phyloP scores from a whole-genome alignment of 2,113 vertebrate genomes.

The Zeus faber region DNA sequence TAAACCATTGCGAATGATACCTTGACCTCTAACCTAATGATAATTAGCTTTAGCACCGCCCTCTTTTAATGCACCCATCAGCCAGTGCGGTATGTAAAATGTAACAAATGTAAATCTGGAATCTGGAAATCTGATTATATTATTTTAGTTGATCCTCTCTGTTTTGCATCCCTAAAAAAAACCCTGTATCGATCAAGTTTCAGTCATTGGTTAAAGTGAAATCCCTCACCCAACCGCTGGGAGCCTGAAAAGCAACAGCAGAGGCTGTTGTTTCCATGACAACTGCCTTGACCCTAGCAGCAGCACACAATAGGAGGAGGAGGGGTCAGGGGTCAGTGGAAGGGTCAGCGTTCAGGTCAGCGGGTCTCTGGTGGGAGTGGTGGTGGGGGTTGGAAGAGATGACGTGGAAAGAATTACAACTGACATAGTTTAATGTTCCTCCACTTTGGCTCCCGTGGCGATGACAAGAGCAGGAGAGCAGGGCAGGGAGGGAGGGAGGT shows the following conservation, averaged over 20 bases:
- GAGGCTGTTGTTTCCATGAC: constrained; percentile 65
- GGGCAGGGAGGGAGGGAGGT: background rate
- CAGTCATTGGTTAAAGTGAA: no score
- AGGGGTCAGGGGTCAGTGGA: constrained; percentile 35
- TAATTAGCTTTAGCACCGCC: no score
- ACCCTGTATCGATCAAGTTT: no score
- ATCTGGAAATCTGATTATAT: no score
- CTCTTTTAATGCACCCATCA: no score
- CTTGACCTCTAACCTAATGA: no score
- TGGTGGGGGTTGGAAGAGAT: background rate
- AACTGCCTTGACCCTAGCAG: constrained; percentile 43
- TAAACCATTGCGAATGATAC: no score
- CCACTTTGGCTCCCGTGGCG: constrained; percentile 5
- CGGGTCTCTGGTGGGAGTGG: constrained; percentile 15
- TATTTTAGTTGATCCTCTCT: no score
- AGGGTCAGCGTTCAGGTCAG: constrained; percentile 35
- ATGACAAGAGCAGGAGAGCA: constrained; percentile 6
- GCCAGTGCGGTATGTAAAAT: no score
- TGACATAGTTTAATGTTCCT: background rate
- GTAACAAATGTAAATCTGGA: no score
- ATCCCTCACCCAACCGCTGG: constrained; percentile 25
- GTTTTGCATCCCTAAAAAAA: no score
- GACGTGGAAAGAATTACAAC: constrained; percentile 4
- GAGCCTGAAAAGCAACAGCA: constrained; percentile 49
- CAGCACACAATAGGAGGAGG: constrained; percentile 44